Percentiles rank a stretch among this genome's conserved stretches.
These are phyloP conservation scores for Acanthis flammea DNA, from an alignment of 2,797 vertebrate genomes.

Conservation along the genomic window DNA sequence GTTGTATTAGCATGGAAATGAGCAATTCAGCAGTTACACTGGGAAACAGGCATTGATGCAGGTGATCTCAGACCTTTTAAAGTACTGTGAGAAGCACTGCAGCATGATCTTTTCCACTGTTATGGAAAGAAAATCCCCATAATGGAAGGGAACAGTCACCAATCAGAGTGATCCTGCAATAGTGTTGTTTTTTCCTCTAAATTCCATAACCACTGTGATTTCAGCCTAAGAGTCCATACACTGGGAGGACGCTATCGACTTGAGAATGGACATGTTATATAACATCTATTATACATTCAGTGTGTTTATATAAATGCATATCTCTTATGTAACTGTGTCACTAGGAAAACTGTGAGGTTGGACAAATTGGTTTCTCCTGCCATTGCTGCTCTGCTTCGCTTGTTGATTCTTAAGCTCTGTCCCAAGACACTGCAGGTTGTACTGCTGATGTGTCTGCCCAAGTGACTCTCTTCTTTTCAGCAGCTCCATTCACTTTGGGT, in stretches of 20 bases:
- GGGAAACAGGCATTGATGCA: background rate
- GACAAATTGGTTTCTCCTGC: constrained; percentile 1
- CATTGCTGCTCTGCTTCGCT: background rate
- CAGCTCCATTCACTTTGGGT: background rate
- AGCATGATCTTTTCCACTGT: background rate
- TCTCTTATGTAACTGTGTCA: constrained; percentile 41
- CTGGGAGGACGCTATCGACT: background rate
- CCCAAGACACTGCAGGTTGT: background rate
- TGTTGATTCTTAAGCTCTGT: background rate
- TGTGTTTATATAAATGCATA: constrained; percentile 10
- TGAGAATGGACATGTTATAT: background rate
- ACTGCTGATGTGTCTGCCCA: background rate
- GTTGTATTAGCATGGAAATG: background rate
- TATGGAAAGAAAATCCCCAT: background rate
- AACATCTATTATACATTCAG: constrained; percentile 18
- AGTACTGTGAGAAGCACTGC: background rate
- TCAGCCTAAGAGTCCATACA: background rate
- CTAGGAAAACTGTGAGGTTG: background rate
- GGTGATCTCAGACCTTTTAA: constrained; percentile 18
- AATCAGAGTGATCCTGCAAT: background rate
- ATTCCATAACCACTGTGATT: background rate
- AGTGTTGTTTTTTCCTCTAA: background rate
- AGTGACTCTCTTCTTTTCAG: constrained; percentile 3
- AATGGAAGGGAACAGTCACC: background rate
- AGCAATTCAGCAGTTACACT: background rate